phyloP scores from a whole-genome alignment of 2,797 vertebrate genomes.

The Myotis findleyi region DNA sequence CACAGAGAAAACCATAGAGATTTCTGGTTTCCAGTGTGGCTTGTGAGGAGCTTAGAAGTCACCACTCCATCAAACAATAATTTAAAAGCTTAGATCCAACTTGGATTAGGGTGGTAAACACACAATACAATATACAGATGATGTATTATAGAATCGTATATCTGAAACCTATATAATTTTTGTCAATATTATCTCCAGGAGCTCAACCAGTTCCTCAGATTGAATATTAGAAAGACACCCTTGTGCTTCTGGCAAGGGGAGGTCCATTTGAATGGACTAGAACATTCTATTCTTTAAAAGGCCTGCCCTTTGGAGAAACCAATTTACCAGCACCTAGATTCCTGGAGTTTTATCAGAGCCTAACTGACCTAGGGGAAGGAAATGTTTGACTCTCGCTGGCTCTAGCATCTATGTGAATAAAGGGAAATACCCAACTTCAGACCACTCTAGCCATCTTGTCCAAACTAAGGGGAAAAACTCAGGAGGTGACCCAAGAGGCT shows the following conservation, averaged over 20 bases:
- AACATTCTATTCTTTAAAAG: slow-evolving; percentile 49
- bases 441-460: background rate
- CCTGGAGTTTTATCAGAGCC: background rate
- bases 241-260: background rate
- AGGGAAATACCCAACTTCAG: background rate
- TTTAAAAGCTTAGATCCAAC: slow-evolving; percentile 12
- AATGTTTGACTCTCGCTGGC: background rate
- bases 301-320: background rate
- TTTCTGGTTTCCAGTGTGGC: background rate
- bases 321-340: slow-evolving; percentile 22
- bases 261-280: background rate
- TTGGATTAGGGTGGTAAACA: background rate
- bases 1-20: background rate
- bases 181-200: slow-evolving; percentile 51
- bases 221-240: background rate
- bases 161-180: background rate
- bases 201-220: slow-evolving; percentile 3
- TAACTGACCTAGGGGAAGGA: background rate
- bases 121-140: background rate
- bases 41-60: background rate
- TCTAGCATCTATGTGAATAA: background rate
- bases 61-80: background rate
- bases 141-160: background rate
- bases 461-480: background rate
- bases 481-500: background rate